Evolutionary conservation across 2,113 vertebrate species (phyloP), one percentile per base, ranked within the genome.

Genomic region (Chaenogobius annularis): DNA sequence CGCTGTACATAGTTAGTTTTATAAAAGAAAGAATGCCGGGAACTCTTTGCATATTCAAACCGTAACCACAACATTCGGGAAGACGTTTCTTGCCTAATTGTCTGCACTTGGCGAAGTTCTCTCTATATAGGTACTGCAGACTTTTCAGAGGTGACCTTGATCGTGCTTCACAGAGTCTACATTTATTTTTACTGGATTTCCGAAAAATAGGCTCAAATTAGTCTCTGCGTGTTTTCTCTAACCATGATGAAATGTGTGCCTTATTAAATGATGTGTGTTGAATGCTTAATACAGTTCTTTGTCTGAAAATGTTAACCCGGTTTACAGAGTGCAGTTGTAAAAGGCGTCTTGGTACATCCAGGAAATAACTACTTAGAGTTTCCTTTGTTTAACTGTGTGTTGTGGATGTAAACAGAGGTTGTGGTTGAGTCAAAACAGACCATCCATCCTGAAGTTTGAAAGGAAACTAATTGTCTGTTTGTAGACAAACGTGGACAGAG

Each of bases 101-200:
- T n/a, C 50, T 10, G n/a, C 17, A 54, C 50, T 54, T 58, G 55
- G 55, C 22, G 6, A 9, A 58, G 55, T 14, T 26, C 22, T 9
- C 12, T 58, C 22, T 14, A 19, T 54, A 23, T 26, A 58, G 55
- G 75, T 61, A 78, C 83, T 75, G 75, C 50, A 84, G 79, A 81
- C 3, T n/a, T 40, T 64, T 84, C 77, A 59, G 78, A 75, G 76
- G 77, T 86, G 82, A 87, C 83, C 85, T 89, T 90, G 84, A 87
- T 83, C 77, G 80, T 79, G 40, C 70, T 76, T 84, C 77, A 69
- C 72, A 75, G 79, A 83, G 85, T 88, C 80, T 85, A 81, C 81
- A 80, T 81, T 87, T 31, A 31, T 31, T 83, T 76, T 22, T 14
- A 58, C 83, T 80, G 79, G 35, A 75, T 73, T 72, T 88, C 74